phyloP scores from a whole-genome alignment of 2,888 invertebrate species.

The Leptinotarsa rubiginosa region DNA sequence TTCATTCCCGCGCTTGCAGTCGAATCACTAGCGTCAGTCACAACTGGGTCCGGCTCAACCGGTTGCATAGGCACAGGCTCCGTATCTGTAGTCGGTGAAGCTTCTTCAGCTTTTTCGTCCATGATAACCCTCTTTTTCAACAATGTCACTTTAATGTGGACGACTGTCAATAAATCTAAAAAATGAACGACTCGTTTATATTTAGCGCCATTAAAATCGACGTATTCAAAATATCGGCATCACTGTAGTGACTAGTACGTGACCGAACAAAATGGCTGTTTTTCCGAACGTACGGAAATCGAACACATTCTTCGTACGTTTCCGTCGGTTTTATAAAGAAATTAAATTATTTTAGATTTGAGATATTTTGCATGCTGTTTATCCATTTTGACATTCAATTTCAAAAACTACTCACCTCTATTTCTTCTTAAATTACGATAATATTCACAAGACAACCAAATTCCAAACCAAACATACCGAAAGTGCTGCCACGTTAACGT shows the following conservation, averaged over 20 bases:
- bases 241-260: constrained; percentile 25
- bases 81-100: constrained; percentile 16
- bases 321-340: constrained; percentile 8
- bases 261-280: constrained; percentile 55
- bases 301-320: constrained; percentile 47
- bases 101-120: constrained; percentile 43
- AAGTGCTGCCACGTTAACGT: constrained; percentile 53
- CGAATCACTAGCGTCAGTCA: constrained; percentile 1
- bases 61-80: constrained; percentile 10
- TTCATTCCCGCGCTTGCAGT: constrained; percentile 30
- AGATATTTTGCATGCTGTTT: not conserved
- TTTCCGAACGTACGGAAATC: constrained; percentile 51
- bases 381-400: constrained; percentile 28
- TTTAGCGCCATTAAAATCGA: constrained; percentile 52
- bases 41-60: not conserved
- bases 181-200: constrained; percentile 36
- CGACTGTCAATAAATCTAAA: constrained; percentile 25
- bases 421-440: constrained; percentile 50
- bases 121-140: constrained; percentile 24
- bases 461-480: constrained; percentile 56
- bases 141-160: not conserved
- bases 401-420: constrained; percentile 52
- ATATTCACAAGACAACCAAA: constrained; percentile 54
- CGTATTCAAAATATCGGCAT: not conserved
- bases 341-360: not conserved